Evolutionary conservation across 2,888 invertebrate species (phyloP), one percentile per base, ranked within the genome.

Genomic region (Agriopis marginaria): DNA sequence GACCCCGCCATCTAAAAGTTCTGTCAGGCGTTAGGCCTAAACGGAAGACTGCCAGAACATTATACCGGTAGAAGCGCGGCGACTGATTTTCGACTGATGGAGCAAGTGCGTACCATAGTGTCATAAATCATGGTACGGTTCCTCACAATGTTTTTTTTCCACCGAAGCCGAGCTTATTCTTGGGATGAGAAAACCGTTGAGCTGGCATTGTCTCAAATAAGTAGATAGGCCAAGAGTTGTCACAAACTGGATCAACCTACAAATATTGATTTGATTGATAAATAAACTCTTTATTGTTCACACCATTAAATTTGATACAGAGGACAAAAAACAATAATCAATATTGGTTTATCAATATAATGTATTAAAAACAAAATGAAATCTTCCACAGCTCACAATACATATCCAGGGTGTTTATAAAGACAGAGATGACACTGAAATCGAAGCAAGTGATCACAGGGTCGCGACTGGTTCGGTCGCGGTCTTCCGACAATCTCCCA

Each of bases 401-500:
- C 96, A 98, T 99, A 93, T 97, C 97, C 90, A 96, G 98, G 89
- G 97, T 98, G 84, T 98, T 98, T 93, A 95, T 98, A 83, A 97
- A 98, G 95, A 98, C 98, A 85, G 98, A 99, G 95, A 98, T 99
- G 98, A 96, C 97, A 83, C 95, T 99, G 80, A 98, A 98, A 92
- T 98, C 98, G 88, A 96, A 96, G 87, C 96, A 96, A 82, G 97
- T 97, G 84, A 95, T 97, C 84, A 96, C 96, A 77, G 97, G 97
- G 65, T 96, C 97, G 82, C 96, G 97, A 82, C 95, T 98, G 86
- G 96, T 97, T 68, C 95, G 97, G 84, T 98, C 98, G 78, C 95
- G 98, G 82, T 98, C 98, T 58, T 97, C 97, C 73, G 98, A 98
- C 94, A 98, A 98, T 94, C 95, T 98, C 81, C 98, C 98, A 80